Evolutionary conservation across 2,888 invertebrate species (phyloP).

Genomic region (Drosophila kanekoi): DNA sequence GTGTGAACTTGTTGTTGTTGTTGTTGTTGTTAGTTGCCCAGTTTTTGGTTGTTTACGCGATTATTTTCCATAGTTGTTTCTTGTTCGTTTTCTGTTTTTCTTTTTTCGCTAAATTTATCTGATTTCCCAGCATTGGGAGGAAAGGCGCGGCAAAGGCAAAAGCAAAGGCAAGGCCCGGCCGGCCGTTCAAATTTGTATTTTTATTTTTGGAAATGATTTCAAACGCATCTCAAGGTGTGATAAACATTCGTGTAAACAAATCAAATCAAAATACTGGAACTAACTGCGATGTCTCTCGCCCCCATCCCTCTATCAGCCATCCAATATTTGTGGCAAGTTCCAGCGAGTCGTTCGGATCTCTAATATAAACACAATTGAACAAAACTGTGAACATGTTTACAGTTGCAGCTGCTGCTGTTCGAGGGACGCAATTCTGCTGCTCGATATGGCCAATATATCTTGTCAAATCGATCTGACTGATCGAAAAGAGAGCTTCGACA

Average conservation of each 20-base stretch:
- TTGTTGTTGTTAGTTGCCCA: constrained; percentile 25
- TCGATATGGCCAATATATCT: too few species aligned
- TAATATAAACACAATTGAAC: constrained; percentile 25
- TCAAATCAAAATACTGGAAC: constrained; percentile 38
- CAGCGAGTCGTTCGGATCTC: background rate
- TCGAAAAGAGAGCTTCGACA: too few species aligned
- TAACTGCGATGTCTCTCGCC: constrained; percentile 17
- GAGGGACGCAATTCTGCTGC: background rate
- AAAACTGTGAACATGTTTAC: constrained; percentile 17
- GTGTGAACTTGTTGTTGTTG: constrained; percentile 66
- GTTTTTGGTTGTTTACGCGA: constrained; percentile 66
- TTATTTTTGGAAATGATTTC: constrained; percentile 79
- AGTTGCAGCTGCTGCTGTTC: background rate
- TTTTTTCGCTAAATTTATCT: constrained; percentile 71
- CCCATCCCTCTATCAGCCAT: background rate
- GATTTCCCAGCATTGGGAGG: constrained; percentile 21
- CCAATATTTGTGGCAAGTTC: background rate
- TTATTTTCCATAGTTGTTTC: constrained; percentile 54
- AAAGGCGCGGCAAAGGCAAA: background rate
- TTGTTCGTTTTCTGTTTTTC: constrained; percentile 23
- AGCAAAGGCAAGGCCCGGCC: background rate
- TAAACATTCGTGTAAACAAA: constrained; percentile 77
- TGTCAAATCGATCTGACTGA: too few species aligned
- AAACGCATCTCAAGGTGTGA: constrained; percentile 77
- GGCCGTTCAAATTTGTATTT: constrained; percentile 19